Evolutionary conservation across 2,113 vertebrate species (phyloP), one percentile per base, ranked within the genome.

Genomic region (Microtus montanus): DNA sequence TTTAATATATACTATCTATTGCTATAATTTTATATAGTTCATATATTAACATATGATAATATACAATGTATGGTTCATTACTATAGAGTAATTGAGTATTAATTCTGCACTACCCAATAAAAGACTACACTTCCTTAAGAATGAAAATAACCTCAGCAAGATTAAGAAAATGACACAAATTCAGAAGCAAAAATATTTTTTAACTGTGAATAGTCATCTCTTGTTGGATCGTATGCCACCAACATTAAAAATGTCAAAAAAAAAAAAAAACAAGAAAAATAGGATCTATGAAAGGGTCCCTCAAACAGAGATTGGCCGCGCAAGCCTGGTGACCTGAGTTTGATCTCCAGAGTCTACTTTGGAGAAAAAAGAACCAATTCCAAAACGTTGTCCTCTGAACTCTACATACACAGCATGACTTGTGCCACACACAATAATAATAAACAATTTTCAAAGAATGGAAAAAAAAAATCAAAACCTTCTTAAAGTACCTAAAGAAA

Each of bases 111-210:
- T 5, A 52, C 38, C 11, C 41, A 74, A 77, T 41, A 73, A 74
- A 58, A 49, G 41, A 49, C 6, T 15, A 63, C 78, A 78, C 44
- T 85, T n/a, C 38, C 77, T 41, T 61, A 68, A 87, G 22, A n/a
- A 82, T 49, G 33, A 92, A 89, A 90, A 93, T 24, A 93, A 86
- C 35, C 61, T 75, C 22, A 77, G n/a, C 3, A 92, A 95, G 54
- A 88, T 35, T 80, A 63, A 94, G 54, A 87, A 85, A 70, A n/a
- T 38, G 84, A 44, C 44, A 47, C 87, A 70, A 73, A 54, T 87
- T 75, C 30, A 82, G 33, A 87, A 20, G 92, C 58, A 24, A 24
- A 66, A 33, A 19, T 71, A 0, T 30, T 35, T 44, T 63, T 75
- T 28, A 19, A 52, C 26, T 58, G 77, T 33, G 47, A 94, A 83